Evolutionary conservation across 2,113 vertebrate species (phyloP), one percentile per base, ranked within the genome.

Genomic region (Anser brachyrhynchus): DNA sequence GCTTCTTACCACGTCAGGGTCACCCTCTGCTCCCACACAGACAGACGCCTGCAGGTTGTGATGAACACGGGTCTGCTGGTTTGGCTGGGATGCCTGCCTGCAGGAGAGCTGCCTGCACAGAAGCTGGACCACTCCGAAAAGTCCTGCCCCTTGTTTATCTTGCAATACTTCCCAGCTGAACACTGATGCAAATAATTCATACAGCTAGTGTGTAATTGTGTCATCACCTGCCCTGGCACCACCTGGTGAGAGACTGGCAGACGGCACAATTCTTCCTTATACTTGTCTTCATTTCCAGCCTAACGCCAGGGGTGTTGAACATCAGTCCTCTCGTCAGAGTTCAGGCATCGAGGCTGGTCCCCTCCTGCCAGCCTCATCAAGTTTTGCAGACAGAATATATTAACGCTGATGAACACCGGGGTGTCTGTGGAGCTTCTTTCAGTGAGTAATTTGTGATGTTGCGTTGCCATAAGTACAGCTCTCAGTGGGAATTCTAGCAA

Each of bases 121-220:
- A 16, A 26, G 5, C 77, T 18, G 1, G 17, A 2, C 76, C 1
- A 4, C 70, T 64, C 55, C 62, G 49, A 0, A 46, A 18, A 1
- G 13, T 39, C 28, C 61, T 14, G 4, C 15, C 57, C 9, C 51
- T 52, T 52, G 19, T 6, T 39, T 7, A 5, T 46, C 54, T 35
- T 15, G 11, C 29, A 19, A 22, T 11, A 44, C 31, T 37, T 4
- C 5, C 37, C 9, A 3, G 51, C 51, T 39, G 37, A 39, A 22
- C 70, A 21, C 43, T 1, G 3, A 8, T 10, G n/a, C 17, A 20
- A 10, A 13, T 37, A 2, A 16, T 29, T 23, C 23, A 11, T 28
- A 8, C 8, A 62, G 37, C 58, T 8, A 7, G 16, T 0, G 4
- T 43, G 26, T 29, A 23, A 37, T 13, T 1, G 4, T 55, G 71